Evolutionary conservation across 2,888 invertebrate genomes (phyloP), one percentile per base, ranked within the genome.

Genomic region (Adela reaumurella): DNA sequence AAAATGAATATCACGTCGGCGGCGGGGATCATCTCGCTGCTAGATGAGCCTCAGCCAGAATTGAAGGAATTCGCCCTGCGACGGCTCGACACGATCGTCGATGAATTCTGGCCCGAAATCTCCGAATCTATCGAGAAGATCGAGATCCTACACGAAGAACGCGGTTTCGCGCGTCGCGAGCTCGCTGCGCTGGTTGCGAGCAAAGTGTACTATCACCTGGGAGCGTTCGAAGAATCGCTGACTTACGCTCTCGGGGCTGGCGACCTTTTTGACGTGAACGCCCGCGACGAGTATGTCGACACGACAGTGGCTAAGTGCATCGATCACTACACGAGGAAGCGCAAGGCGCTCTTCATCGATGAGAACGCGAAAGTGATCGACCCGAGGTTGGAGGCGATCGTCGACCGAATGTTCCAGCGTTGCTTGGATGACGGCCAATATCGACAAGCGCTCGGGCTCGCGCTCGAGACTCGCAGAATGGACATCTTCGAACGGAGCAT

Each of bases 61-160:
- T 82, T 97, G 51, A 95, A 97, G 76, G 88, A 92, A 19, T 97
- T 96, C 68, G 97, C 97, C 16, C 73, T 98, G 59, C 90, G 90
- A 63, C 95, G 96, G 66, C 81, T 98, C 59, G 92, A 97, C 73
- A 84, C 86, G 63, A 93, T 98, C 61, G 97, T 97, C 1, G 95
- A 97, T 69, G 93, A 95, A 67, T 98, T 98, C 77, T 98, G 97
- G 97, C 94, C 97, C 8, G 97, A 98, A 80, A 97, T 98, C 59
- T 96, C 97, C 0, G 97, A 98, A 73, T 93, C 96, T 14, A 94
- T 98, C 59, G 93, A 93, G 62, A 97, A 96, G 78, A 97, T 98
- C 62, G 98, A 99, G 80, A 93, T 94, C 66, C 81, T 99, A 20
- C 94, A 97, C 63, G 98, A 98, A 76, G 95, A 97, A 64, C 88